Percentiles rank a stretch among this genome's conserved stretches.
Evolutionary conservation across 2,888 invertebrate species (phyloP).

Genomic region (Habroteleia sp.): DNA sequence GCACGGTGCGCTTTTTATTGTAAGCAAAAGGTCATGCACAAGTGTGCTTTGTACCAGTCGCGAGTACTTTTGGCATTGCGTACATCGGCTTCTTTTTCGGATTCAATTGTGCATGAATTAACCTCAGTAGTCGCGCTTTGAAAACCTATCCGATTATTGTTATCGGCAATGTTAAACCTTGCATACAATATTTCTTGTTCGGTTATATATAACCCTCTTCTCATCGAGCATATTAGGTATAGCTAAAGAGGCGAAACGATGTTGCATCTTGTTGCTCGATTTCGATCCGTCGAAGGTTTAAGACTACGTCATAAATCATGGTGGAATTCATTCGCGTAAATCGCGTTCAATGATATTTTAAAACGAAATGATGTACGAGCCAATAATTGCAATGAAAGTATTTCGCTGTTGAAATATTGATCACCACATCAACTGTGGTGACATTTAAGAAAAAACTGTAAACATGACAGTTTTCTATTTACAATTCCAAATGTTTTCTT

Average conservation of each 20-base stretch:
- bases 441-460: not conserved
- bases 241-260: conserved; percentile 1
- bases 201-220: conserved; percentile 7
- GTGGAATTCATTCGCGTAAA: conserved; percentile 29
- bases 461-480: not conserved
- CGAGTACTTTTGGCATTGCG: conserved; percentile 35
- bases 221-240: conserved; percentile 32
- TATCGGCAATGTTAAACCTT: conserved; percentile 25
- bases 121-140: conserved; percentile 19
- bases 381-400: conserved; percentile 7
- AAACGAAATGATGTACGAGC: conserved; percentile 29
- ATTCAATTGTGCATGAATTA: conserved; percentile 44
- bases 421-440: not conserved
- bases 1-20: conserved; percentile 15
- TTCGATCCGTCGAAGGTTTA: conserved; percentile 29
- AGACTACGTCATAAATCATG: conserved; percentile 23
- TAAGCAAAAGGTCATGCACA: conserved; percentile 40
- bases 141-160: conserved; percentile 26
- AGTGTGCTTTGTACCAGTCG: conserved; percentile 18
- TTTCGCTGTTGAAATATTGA: conserved; percentile 9
- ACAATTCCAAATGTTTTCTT: no score
- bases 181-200: conserved; percentile 22
- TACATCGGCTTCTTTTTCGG: conserved; percentile 28
- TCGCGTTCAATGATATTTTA: conserved; percentile 22
- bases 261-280: conserved; percentile 27